These are phyloP conservation scores for Spinus pinus DNA, from an alignment of 2,797 vertebrate genomes.

Conservation along the genomic window DNA sequence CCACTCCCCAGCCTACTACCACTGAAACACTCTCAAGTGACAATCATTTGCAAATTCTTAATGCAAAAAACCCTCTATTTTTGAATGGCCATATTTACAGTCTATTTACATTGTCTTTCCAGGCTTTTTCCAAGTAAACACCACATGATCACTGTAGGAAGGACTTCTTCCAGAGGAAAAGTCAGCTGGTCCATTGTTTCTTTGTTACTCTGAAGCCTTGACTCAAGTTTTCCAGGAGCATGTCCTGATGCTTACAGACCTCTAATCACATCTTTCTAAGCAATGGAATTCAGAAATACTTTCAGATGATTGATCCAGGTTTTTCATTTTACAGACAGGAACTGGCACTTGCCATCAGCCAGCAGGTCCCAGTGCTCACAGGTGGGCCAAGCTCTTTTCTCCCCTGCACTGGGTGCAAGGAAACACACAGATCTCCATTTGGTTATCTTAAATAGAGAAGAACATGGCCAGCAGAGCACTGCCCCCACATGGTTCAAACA, in stretches of 20 bases:
- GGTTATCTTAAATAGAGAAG: background rate
- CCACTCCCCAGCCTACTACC: background rate
- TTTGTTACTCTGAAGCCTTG: background rate
- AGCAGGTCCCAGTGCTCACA: background rate
- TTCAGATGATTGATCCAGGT: background rate
- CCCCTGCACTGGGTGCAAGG: background rate
- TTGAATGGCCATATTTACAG: background rate
- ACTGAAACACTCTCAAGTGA: background rate
- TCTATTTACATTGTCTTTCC: background rate
- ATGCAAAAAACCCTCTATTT: background rate
- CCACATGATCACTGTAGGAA: background rate
- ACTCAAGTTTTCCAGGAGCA: background rate
- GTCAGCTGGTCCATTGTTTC: background rate
- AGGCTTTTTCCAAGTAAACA: background rate
- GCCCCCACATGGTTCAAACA: rapidly evolving
- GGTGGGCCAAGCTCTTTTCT: background rate
- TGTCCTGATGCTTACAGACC: background rate
- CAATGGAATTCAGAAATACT: background rate
- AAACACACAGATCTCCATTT: background rate
- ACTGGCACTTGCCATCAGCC: background rate
- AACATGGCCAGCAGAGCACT: rapidly evolving
- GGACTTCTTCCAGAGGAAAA: background rate
- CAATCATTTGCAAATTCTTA: background rate
- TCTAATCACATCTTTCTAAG: background rate
- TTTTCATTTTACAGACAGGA: background rate